A percentile compares a stretch with the other conserved stretches of the same genome.
Evolutionary conservation across 64 coral and sea anemone genomes (phyloP).

Genomic region (Acropora yongei): DNA sequence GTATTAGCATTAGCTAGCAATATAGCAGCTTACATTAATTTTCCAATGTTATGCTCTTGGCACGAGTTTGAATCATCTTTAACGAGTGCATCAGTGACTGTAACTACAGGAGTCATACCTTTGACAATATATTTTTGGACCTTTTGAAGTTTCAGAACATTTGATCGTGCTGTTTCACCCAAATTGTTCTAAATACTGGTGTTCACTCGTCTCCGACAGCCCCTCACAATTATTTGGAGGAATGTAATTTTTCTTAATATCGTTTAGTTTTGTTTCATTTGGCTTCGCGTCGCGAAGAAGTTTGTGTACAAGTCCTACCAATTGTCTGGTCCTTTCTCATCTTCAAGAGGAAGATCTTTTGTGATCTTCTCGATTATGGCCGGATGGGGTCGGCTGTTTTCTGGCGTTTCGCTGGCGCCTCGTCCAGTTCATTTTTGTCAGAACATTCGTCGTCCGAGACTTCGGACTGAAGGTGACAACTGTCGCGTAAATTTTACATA

Average conservation of each 20-base stretch:
- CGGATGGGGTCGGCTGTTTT: not conserved
- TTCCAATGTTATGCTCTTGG: not conserved
- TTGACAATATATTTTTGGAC: conserved; percentile 39
- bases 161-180: conserved; percentile 5
- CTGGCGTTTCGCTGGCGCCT: not conserved
- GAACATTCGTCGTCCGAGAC: not conserved
- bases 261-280: conserved; percentile 20
- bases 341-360: not conserved
- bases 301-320: not conserved
- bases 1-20: conserved; percentile 31
- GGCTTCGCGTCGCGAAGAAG: conserved; percentile 7
- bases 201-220: conserved; percentile 16
- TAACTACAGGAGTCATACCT: conserved; percentile 22
- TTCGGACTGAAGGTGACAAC: not conserved
- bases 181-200: conserved; percentile 17
- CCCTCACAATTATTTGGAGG: conserved; percentile 38
- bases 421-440: not conserved
- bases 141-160: conserved; percentile 44
- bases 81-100: conserved; percentile 20
- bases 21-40: not conserved
- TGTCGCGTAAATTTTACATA: too few species aligned
- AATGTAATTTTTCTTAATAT: conserved; percentile 11
- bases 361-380: not conserved
- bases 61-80: not conserved
- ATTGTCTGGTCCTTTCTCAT: conserved; percentile 16